These are phyloP conservation scores for Trachurus trachurus DNA, from an alignment of 2,797 vertebrate genomes.

Conservation along the genomic window DNA sequence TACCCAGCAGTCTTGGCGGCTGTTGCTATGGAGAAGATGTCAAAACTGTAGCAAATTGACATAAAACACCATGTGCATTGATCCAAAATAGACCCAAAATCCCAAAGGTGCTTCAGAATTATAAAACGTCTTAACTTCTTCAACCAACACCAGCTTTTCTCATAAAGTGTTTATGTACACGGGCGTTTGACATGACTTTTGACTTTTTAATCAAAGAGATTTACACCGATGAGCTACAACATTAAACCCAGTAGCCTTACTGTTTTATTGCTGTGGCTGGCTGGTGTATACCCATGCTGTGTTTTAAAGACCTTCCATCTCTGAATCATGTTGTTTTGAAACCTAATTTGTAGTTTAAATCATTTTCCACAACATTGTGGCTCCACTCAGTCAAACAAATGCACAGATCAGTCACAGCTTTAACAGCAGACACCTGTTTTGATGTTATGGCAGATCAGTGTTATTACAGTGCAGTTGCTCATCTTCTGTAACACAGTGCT, in stretches of 20 bases:
- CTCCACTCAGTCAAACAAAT: no score
- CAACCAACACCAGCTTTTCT: background rate
- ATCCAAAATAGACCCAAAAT: slow-evolving; percentile 1
- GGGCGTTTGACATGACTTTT: background rate
- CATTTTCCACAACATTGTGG: no score
- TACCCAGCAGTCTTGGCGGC: background rate
- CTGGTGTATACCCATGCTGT: no score
- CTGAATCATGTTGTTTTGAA: no score
- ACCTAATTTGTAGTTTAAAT: no score
- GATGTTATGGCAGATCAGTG: no score
- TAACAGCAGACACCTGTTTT: no score
- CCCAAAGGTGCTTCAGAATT: background rate
- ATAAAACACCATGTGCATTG: background rate
- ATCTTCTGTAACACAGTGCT: background rate
- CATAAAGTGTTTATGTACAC: background rate
- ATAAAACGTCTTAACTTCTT: background rate
- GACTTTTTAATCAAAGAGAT: background rate
- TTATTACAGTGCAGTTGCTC: background rate
- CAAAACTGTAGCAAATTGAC: background rate
- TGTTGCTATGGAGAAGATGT: background rate
- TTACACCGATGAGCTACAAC: background rate
- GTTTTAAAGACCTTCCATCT: no score
- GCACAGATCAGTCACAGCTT: no score
- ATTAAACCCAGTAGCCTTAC: no score
- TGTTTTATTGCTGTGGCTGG: no score